Evolutionary conservation across 2,888 invertebrate species (phyloP).

Genomic region (Nipponacmea schrenckii): DNA sequence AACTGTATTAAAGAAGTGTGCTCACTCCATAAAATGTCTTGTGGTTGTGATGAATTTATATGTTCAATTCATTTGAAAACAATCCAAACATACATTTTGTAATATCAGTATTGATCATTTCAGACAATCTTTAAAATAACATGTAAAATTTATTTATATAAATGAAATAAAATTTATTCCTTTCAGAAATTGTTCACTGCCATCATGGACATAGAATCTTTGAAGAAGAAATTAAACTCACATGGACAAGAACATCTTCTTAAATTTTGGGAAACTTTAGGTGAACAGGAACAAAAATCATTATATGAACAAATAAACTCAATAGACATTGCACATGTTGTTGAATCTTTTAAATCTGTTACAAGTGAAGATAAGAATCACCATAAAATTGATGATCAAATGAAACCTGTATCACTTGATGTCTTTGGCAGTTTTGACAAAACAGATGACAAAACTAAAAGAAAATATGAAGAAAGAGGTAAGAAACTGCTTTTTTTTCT

Average conservation of each 20-base stretch:
- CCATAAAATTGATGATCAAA: constrained; percentile 80
- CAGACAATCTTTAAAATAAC: too few relatives aligned
- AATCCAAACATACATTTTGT: too few relatives aligned
- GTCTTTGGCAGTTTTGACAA: constrained; percentile 82
- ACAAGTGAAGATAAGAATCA: constrained; percentile 38
- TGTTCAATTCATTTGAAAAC: too few relatives aligned
- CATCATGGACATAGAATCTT: constrained; percentile 40
- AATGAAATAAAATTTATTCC: too few relatives aligned
- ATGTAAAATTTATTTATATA: too few relatives aligned
- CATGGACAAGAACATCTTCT: constrained; percentile 85
- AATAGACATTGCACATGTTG: constrained; percentile 79
- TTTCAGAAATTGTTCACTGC: too few relatives aligned
- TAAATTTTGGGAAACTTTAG: constrained; percentile 81
- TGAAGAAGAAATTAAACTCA: constrained; percentile 67
- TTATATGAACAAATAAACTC: constrained; percentile 72
- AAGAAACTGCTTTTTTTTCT: constrained; percentile 23
- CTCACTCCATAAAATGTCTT: too few relatives aligned
- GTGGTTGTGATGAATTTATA: too few relatives aligned
- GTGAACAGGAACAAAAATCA: constrained; percentile 73
- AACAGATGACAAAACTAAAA: constrained; percentile 75
- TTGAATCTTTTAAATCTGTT: constrained; percentile 73
- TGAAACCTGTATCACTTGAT: constrained; percentile 85
- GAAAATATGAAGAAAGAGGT: constrained; percentile 79
- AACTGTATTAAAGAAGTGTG: too few relatives aligned
- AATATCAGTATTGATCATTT: too few relatives aligned